Evolutionary conservation across 1,140 invertebrate species (phyloP).

Genomic region (Oreohelix idahoensis): DNA sequence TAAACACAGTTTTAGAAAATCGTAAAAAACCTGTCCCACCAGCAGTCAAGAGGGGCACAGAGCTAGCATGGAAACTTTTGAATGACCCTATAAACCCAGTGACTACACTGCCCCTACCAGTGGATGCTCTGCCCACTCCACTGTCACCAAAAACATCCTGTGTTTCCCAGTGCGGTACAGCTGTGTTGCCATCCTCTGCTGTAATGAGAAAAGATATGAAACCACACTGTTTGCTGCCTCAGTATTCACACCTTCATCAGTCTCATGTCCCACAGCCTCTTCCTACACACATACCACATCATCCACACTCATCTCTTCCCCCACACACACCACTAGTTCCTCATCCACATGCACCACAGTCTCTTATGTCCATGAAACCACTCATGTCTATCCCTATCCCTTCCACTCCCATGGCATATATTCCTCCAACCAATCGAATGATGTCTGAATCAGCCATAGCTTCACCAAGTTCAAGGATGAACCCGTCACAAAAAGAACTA

Average conservation of each 20-base stretch:
- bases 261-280: neutral
- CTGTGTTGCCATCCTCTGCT: slow-evolving; percentile 7
- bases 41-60: slow-evolving; percentile 55
- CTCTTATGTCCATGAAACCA: neutral
- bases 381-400: slow-evolving; percentile 22
- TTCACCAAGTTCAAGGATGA: slow-evolving; percentile 19
- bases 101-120: slow-evolving; percentile 33
- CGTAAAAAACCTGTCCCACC: slow-evolving; percentile 43
- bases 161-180: neutral
- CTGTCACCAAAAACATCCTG: neutral
- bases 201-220: neutral
- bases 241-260: neutral
- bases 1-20: slow-evolving; percentile 45
- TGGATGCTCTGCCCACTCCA: slow-evolving; percentile 9
- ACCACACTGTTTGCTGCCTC: neutral
- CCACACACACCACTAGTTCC: slow-evolving; percentile 17
- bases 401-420: slow-evolving; percentile 37
- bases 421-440: slow-evolving; percentile 29
- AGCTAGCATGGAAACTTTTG: slow-evolving; percentile 64
- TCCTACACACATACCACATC: neutral
- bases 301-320: neutral
- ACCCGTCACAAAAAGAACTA: slow-evolving; percentile 32
- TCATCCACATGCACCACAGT: neutral
- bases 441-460: neutral
- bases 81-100: slow-evolving; percentile 49